Evolutionary conservation across 2,888 invertebrate species (phyloP).

Genomic region (Rhabditoides inermis): DNA sequence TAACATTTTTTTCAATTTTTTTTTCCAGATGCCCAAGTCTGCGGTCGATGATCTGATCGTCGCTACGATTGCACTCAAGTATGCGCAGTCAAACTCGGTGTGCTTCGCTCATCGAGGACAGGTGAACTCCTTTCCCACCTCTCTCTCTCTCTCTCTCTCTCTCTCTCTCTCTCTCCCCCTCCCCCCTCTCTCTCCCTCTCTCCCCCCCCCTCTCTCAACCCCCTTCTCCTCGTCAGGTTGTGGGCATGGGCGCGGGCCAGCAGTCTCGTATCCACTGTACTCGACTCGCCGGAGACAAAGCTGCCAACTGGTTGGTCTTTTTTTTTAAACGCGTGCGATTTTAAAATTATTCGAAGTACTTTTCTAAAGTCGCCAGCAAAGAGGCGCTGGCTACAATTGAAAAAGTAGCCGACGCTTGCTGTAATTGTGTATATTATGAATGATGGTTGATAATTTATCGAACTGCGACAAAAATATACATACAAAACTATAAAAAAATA

Average conservation of each 20-base stretch:
- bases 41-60: conserved; percentile 84
- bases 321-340: background rate
- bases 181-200: too few relatives aligned
- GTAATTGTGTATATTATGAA: too few relatives aligned
- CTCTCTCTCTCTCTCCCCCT: too few relatives aligned
- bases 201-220: background rate
- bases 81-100: conserved; percentile 95
- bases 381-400: background rate
- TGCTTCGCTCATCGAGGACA: conserved; percentile 84
- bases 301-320: conserved; percentile 73
- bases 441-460: too few relatives aligned
- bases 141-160: too few relatives aligned
- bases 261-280: conserved; percentile 97
- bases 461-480: too few relatives aligned
- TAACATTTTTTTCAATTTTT: background rate
- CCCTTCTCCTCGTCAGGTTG: conserved; percentile 60
- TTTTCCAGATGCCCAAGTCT: conserved; percentile 63
- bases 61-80: conserved; percentile 89
- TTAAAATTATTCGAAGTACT: background rate
- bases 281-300: conserved; percentile 88
- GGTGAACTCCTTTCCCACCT: conserved; percentile 36
- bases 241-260: conserved; percentile 97
- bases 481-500: too few relatives aligned
- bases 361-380: background rate
- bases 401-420: too few relatives aligned